A percentile compares a stretch with the other conserved stretches of the same genome.
Evolutionary conservation across 92 coral and sea anemone species (phyloP).

Genomic region (Zoanthus sansibaricus): DNA sequence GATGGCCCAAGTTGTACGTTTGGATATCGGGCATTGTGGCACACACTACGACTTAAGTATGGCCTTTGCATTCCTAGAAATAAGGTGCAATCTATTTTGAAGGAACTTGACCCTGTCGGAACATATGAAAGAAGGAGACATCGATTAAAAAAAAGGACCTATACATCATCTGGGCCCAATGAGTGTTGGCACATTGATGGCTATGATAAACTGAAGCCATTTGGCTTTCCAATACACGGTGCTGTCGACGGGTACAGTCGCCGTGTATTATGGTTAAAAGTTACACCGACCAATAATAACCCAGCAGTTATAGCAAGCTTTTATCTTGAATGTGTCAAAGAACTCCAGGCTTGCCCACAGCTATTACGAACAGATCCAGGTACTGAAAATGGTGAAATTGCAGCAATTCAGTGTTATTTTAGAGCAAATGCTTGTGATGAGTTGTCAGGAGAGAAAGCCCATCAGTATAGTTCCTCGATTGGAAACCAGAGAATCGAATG

Average conservation of each 20-base stretch:
- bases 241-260: too few relatives aligned
- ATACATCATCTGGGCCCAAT: slow-evolving; percentile 54
- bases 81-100: too few relatives aligned
- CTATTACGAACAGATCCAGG: background rate
- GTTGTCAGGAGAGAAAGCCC: too few relatives aligned
- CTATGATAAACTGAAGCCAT: too few relatives aligned
- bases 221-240: too few relatives aligned
- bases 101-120: slow-evolving; percentile 50
- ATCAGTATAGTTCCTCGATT: too few relatives aligned
- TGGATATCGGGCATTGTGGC: slow-evolving; percentile 24
- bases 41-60: too few relatives aligned
- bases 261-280: slow-evolving; percentile 15
- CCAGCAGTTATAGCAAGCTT: slow-evolving; percentile 49
- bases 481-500: too few relatives aligned
- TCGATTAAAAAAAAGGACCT: slow-evolving; percentile 55
- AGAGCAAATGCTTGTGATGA: slow-evolving; percentile 1
- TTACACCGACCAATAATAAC: slow-evolving; percentile 62
- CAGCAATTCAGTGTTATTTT: background rate
- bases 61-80: too few relatives aligned
- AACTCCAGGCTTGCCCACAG: background rate
- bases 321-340: slow-evolving; percentile 54
- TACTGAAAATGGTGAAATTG: background rate
- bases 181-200: slow-evolving; percentile 37
- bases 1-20: slow-evolving; percentile 56
- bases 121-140: slow-evolving; percentile 59